A percentile compares a stretch with the other conserved stretches of the same genome.
These are phyloP conservation scores for Microplitis mediator DNA, from an alignment of 1,140 invertebrate species.

Conservation along the genomic window DNA sequence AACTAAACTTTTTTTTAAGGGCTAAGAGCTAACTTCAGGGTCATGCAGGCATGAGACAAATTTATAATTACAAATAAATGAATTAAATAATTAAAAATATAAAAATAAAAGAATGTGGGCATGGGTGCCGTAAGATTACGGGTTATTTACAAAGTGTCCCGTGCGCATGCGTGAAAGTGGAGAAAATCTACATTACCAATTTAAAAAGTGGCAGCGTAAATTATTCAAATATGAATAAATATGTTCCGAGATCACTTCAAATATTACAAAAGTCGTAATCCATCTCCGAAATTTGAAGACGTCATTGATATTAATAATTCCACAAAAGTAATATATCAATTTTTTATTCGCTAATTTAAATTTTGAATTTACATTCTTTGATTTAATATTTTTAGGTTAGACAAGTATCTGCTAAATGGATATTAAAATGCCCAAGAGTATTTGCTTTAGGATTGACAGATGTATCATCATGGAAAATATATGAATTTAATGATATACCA, in stretches of 20 bases:
- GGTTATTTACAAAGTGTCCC: no score
- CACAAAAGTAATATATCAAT: slow-evolving; percentile 31
- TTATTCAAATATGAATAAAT: slow-evolving; percentile 3
- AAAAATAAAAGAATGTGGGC: no score
- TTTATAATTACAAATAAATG: no score
- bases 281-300: slow-evolving; percentile 57
- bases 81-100: no score
- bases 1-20: no score
- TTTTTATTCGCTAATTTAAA: not conserved
- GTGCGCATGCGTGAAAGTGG: no score
- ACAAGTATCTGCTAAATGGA: slow-evolving; percentile 22
- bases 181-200: not conserved
- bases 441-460: slow-evolving; percentile 60
- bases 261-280: slow-evolving; percentile 66
- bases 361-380: not conserved
- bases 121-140: no score
- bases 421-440: not conserved
- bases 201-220: slow-evolving; percentile 30
- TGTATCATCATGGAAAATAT: slow-evolving; percentile 65
- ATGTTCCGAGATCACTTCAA: slow-evolving; percentile 68
- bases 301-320: slow-evolving; percentile 61
- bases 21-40: no score
- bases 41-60: no score
- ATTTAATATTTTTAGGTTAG: slow-evolving; percentile 48
- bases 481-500: slow-evolving; percentile 64